Conservation (phyloP, 2,797 vertebrate species). For the Columba guinea region DNA sequence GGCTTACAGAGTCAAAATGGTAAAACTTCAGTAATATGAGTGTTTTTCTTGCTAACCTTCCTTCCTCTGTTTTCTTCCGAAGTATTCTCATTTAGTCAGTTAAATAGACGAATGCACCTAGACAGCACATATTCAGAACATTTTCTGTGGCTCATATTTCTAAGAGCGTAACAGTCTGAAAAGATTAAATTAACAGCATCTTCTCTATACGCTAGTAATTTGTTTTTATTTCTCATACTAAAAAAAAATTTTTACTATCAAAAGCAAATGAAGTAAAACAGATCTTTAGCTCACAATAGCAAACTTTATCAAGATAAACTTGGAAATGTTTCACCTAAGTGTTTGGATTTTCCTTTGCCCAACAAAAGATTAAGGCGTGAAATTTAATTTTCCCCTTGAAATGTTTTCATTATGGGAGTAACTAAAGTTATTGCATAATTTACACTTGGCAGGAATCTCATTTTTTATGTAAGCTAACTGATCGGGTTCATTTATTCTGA, state of each 20-base stretch:
- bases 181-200: background rate
- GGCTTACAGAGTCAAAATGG: background rate
- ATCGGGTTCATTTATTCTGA: background rate
- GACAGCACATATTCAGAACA: background rate
- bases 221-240: background rate
- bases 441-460: background rate
- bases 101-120: background rate
- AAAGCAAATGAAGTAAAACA: background rate
- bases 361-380: background rate
- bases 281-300: background rate
- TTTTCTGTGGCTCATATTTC: background rate
- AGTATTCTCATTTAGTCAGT: background rate
- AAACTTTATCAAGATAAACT: background rate
- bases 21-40: background rate
- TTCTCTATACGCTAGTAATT: background rate
- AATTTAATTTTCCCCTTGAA: background rate
- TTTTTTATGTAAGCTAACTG: slow-evolving; percentile 1
- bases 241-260: background rate
- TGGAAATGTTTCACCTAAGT: background rate
- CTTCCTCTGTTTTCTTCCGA: background rate
- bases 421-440: slow-evolving; percentile 13
- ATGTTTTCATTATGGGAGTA: background rate
- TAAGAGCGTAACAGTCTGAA: background rate
- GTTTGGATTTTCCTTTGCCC: background rate
- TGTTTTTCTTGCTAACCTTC: background rate